Evolutionary conservation across 2,113 vertebrate genomes (phyloP).

Genomic region (Phyllopteryx taeniolatus): DNA sequence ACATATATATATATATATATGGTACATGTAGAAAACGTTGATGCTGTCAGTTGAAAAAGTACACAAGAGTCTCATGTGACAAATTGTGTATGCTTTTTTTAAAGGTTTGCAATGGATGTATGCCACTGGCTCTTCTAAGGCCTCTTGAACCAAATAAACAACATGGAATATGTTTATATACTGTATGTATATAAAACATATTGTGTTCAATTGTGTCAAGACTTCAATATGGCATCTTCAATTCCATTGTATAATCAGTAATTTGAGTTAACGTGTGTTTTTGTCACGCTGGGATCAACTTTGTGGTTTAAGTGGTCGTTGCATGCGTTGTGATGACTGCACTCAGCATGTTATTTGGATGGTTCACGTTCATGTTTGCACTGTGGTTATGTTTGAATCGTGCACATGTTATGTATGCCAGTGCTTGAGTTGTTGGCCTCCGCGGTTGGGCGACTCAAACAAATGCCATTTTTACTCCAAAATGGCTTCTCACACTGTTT

Average conservation of each 20-base stretch:
- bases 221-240: constrained; percentile 54
- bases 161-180: constrained; percentile 75
- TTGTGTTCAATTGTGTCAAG: constrained; percentile 58
- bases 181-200: constrained; percentile 74
- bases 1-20: background rate
- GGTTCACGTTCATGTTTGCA: constrained; percentile 89
- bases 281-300: constrained; percentile 45
- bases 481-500: constrained; percentile 83
- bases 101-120: constrained; percentile 81
- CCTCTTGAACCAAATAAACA: constrained; percentile 45
- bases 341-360: constrained; percentile 90
- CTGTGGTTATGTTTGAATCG: constrained; percentile 78
- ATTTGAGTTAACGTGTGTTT: constrained; percentile 63
- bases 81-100: constrained; percentile 80
- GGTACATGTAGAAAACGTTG: constrained; percentile 29
- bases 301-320: constrained; percentile 68
- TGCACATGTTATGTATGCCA: constrained; percentile 84
- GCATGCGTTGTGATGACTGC: constrained; percentile 89
- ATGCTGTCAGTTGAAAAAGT: constrained; percentile 68
- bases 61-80: constrained; percentile 76
- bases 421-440: constrained; percentile 92
- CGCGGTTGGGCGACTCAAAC: constrained; percentile 89
- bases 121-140: constrained; percentile 60
- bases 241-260: constrained; percentile 80
- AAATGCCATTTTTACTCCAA: constrained; percentile 88